These are phyloP conservation scores for Bombus superbus DNA, from an alignment of 1,140 invertebrate genomes.

Conservation along the genomic window DNA sequence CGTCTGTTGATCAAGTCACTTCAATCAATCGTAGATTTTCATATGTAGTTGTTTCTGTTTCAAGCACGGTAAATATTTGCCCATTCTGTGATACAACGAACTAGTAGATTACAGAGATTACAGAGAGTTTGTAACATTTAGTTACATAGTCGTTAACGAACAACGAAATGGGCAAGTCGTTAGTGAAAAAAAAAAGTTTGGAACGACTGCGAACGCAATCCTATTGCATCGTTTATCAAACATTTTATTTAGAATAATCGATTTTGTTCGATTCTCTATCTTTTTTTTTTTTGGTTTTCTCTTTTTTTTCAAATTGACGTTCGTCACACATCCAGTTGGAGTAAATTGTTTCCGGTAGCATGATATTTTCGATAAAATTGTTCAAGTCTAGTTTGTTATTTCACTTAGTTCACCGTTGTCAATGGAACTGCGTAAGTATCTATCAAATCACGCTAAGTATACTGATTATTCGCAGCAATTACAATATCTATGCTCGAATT, in stretches of 20 bases:
- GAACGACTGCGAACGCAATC: neutral
- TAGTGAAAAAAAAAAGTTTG: neutral
- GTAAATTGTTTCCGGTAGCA: neutral
- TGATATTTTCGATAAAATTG: neutral
- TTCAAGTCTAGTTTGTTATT: neutral
- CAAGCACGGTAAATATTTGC: slow-evolving; percentile 2
- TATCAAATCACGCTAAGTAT: neutral
- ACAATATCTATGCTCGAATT: neutral
- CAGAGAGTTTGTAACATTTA: neutral
- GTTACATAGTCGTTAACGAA: neutral
- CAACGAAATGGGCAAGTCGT: slow-evolving; percentile 4
- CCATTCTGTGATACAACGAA: neutral
- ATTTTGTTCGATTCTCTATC: neutral
- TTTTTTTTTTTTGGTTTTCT: neutral
- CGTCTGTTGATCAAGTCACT: slow-evolving; percentile 26
- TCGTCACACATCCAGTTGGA: neutral
- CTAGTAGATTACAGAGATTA: slow-evolving; percentile 1
- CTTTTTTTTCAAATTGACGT: neutral
- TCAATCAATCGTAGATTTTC: slow-evolving; percentile 28
- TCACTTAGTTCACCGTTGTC: neutral
- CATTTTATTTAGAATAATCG: slow-evolving; percentile 20
- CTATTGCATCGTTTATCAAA: neutral
- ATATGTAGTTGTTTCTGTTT: slow-evolving; percentile 19
- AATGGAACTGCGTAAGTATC: neutral
- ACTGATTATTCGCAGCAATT: neutral